phyloP scores from a whole-genome alignment of 2,113 vertebrate species.

The Phaethon lepturus region DNA sequence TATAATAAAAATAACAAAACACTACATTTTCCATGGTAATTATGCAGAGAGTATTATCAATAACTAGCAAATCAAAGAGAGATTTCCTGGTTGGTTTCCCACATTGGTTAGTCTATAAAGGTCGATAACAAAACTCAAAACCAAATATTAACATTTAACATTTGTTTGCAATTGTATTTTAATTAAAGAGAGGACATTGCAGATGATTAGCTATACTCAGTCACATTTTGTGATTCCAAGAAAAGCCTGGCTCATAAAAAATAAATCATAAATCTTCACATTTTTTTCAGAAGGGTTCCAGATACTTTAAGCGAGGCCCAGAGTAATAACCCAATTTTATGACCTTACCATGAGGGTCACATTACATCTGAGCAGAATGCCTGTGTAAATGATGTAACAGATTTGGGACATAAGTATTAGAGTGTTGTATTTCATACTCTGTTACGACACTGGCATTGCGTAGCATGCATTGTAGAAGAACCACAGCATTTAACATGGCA shows the following conservation, averaged over 20 bases:
- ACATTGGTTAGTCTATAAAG: not conserved
- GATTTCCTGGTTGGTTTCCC: not conserved
- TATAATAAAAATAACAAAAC: not conserved
- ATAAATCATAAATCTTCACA: not conserved
- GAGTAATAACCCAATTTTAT: not conserved
- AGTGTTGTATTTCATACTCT: fast-evolving
- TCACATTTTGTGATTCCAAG: not conserved
- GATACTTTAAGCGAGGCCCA: fast-evolving
- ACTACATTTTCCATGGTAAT: not conserved
- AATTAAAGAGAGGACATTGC: not conserved
- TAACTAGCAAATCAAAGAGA: not conserved
- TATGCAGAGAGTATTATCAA: not conserved
- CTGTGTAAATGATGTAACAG: fast-evolving
- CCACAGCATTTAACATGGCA: fast-evolving
- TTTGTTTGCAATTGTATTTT: not conserved
- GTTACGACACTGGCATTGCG: no score
- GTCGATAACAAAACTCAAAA: not conserved
- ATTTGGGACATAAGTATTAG: fast-evolving
- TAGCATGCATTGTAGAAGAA: fast-evolving
- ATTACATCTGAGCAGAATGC: fast-evolving
- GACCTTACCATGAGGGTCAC: fast-evolving
- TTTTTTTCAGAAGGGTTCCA: not conserved
- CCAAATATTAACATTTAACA: not conserved
- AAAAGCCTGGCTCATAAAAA: not conserved
- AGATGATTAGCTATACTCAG: not conserved